Evolutionary conservation across 2,113 vertebrate genomes (phyloP), one percentile per base, ranked within the genome.

Genomic region (Sapajus apella): DNA sequence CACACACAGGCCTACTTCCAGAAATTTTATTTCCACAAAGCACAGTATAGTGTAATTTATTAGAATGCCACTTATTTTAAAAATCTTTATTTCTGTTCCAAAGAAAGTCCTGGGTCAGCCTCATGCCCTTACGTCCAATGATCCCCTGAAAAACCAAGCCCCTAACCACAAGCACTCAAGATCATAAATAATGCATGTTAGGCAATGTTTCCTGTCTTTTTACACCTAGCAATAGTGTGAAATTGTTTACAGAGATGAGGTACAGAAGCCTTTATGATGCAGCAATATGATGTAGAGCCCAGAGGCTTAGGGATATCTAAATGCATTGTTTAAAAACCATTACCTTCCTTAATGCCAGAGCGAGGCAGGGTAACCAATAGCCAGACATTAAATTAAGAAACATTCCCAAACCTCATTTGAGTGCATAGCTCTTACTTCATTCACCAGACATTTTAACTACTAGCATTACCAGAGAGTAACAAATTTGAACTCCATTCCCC

Each of bases 31-130:
- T 76, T 84, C 43, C 27, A 76, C 68, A 75, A 45, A 92, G 55
- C 17, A 70, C 12, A 16, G 52, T 14, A 76, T 16, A 35, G 20
- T 61, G 40, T 72, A 4, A 73, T 52, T 70, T 68, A 23, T 45
- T 52, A 35, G 23, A 27, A 82, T 58, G 50, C 47, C 30, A 32
- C 30, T 93, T 70, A 94, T 86, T 58, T 95, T 81, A 27, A 80
- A 96, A 93, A 61, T 52, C 40, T 35, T 82, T 61, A 45, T 45
- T 96, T 82, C 79, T 94, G 23, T 79, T 79, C 75, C 64, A 83
- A 88, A 91, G 45, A 72, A 72, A 86, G 52, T 83, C 40, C 20
- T 68, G 14, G n/a, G 43, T 70, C 80, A 13, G 27, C 45, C 66
- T 40, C 2, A 8, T 7, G 14, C 16, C 43, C 92, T 70, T 55